phyloP scores from a whole-genome alignment of 2,113 vertebrate species.

The Serinus canaria region DNA sequence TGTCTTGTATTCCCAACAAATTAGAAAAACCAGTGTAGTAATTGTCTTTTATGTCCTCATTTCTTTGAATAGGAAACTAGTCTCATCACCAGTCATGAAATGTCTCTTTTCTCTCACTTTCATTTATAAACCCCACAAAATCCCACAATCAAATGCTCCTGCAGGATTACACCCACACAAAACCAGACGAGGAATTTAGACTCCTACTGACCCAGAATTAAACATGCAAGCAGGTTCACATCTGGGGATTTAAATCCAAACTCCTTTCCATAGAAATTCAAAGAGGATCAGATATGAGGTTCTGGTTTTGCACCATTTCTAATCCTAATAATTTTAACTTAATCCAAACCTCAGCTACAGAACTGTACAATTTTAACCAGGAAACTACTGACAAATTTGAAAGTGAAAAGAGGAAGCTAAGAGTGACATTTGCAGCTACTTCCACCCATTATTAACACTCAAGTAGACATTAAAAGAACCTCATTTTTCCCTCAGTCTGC shows the following conservation, averaged over 20 bases:
- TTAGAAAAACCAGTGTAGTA: not conserved
- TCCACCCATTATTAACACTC: not conserved
- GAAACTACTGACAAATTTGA: not conserved
- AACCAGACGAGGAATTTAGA: not conserved
- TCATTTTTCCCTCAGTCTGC: not conserved
- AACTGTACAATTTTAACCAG: conserved; percentile 4
- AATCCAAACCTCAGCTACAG: not conserved
- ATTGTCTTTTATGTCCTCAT: not conserved
- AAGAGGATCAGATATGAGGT: conserved; percentile 15
- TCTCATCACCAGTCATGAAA: not conserved
- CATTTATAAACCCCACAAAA: conserved; percentile 32
- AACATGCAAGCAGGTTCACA: not conserved
- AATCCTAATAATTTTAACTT: conserved; percentile 34
- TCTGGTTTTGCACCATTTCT: conserved; percentile 8
- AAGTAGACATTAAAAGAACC: not conserved
- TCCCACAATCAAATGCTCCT: not conserved
- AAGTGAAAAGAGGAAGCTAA: conserved; percentile 13
- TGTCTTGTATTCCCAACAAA: not conserved
- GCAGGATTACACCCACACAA: conserved; percentile 22
- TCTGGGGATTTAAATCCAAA: conserved; percentile 39
- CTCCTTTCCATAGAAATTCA: conserved; percentile 1
- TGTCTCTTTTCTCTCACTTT: not conserved
- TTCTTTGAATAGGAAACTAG: not conserved
- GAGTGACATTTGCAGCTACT: not conserved
- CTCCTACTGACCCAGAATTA: conserved; percentile 39